These are phyloP conservation scores for Neomorphus geoffroyi DNA, from an alignment of 2,797 vertebrate species.

Conservation along the genomic window DNA sequence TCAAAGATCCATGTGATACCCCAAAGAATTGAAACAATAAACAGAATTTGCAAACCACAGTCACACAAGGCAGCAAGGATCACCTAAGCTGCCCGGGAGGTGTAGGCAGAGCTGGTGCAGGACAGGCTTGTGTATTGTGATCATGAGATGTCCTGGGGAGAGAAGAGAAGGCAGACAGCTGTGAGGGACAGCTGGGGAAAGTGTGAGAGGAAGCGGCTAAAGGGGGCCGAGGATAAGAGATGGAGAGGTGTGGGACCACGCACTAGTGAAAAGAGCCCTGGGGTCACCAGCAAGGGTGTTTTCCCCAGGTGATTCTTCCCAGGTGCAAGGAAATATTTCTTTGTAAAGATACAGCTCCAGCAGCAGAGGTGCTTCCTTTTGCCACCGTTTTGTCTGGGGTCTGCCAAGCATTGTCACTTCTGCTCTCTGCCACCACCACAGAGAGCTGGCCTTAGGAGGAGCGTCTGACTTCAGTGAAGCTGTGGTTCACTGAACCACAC, in stretches of 20 bases:
- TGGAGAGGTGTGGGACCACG: neutral
- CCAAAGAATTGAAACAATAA: neutral
- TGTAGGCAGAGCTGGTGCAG: neutral
- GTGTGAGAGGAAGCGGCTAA: neutral
- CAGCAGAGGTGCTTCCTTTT: neutral
- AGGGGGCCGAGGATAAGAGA: neutral
- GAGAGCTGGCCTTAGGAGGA: neutral
- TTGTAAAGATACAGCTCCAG: neutral
- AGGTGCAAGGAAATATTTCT: rapidly evolving
- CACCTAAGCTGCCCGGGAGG: rapidly evolving
- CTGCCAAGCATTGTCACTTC: neutral
- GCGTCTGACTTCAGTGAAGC: neutral
- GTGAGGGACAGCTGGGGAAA: neutral
- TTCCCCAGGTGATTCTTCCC: neutral
- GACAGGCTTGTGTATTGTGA: neutral
- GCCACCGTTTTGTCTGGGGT: rapidly evolving
- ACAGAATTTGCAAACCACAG: neutral
- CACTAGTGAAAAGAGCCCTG: neutral
- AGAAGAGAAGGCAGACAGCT: neutral
- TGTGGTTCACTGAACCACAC: neutral
- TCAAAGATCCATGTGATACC: neutral
- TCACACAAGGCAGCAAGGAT: neutral
- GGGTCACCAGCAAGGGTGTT: neutral
- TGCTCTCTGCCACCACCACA: neutral
- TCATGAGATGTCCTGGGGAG: too few relatives aligned